Conservation (phyloP, 1,140 invertebrate genomes). For the Drosophila azteca region DNA sequence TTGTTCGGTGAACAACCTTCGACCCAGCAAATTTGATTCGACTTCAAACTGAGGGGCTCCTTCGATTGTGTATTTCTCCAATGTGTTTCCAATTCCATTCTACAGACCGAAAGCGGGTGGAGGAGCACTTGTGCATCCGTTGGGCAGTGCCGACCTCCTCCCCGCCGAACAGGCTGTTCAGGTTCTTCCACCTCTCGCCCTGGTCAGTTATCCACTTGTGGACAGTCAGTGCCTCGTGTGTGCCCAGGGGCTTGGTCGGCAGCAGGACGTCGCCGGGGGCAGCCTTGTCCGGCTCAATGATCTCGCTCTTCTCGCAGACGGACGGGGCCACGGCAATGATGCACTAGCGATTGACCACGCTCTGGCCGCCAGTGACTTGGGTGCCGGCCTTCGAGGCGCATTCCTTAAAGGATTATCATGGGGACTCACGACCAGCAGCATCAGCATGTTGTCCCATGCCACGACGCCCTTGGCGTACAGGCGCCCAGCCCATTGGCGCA, state of each 20-base stretch:
- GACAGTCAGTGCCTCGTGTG: conserved; percentile 98
- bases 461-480: conserved; percentile 99
- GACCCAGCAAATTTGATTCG: too few relatives aligned
- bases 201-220: conserved; percentile 97
- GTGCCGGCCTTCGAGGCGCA: conserved; percentile 97
- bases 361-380: conserved; percentile 97
- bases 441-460: conserved; percentile 99
- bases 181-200: conserved; percentile 97
- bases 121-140: conserved; percentile 93
- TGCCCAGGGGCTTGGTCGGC: conserved; percentile 97
- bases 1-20: too few relatives aligned
- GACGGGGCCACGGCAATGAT: conserved; percentile 98
- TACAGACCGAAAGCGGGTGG: too few relatives aligned
- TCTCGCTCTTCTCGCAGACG: conserved; percentile 97
- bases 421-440: conserved; percentile 98
- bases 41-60: too few relatives aligned
- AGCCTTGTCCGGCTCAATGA: conserved; percentile 98
- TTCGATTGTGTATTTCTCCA: too few relatives aligned
- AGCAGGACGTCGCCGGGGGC: conserved; percentile 99
- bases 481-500: conserved; percentile 98
- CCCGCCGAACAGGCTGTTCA: conserved; percentile 97
- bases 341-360: conserved; percentile 98
- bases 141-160: conserved; percentile 96
- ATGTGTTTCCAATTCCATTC: too few relatives aligned
- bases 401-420: conserved; percentile 90